Conservation (phyloP, 2,888 invertebrate genomes). For the Apomyelois bistriatella region DNA sequence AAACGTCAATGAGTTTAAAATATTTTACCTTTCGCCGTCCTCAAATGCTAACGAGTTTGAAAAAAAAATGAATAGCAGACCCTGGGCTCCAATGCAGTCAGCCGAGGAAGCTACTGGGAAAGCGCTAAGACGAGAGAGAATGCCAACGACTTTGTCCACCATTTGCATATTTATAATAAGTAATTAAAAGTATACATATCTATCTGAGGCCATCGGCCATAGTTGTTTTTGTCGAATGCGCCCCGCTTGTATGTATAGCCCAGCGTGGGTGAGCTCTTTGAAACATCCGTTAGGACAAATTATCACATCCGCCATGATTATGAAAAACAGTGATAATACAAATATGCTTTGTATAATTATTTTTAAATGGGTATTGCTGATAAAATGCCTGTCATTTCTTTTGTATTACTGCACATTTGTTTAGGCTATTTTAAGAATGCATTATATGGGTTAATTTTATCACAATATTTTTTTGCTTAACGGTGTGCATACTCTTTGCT, state of each 20-base stretch:
- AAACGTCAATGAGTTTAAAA: too few species aligned
- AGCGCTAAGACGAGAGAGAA: too few species aligned
- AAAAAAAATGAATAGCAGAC: too few species aligned
- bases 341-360: conserved; percentile 15
- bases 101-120: too few species aligned
- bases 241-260: background rate
- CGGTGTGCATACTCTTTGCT: too few species aligned
- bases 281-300: conserved; percentile 55
- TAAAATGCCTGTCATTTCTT: conserved; percentile 16
- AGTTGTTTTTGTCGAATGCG: background rate
- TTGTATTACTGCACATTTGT: conserved; percentile 13
- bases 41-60: too few species aligned
- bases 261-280: conserved; percentile 20
- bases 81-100: too few species aligned
- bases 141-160: too few species aligned
- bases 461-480: background rate
- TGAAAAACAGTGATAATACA: conserved; percentile 30
- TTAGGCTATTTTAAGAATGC: conserved; percentile 9
- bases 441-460: background rate
- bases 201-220: background rate
- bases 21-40: too few species aligned
- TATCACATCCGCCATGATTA: conserved; percentile 62
- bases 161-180: too few species aligned
- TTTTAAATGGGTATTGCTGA: conserved; percentile 22
- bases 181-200: too few species aligned